phyloP scores from a whole-genome alignment of 2,797 vertebrate genomes.

The Hippocampus kuda region DNA sequence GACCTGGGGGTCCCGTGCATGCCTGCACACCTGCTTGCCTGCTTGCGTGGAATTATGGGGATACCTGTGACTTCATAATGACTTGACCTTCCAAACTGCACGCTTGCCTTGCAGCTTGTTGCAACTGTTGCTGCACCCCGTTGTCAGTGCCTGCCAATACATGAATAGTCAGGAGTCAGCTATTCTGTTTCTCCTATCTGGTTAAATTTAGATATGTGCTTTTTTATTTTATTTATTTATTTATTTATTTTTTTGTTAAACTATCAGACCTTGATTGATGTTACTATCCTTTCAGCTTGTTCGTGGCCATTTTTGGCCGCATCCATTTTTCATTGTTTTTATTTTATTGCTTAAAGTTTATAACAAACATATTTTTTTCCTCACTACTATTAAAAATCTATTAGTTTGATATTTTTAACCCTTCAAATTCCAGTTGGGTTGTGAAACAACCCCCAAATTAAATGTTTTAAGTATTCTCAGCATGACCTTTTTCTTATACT shows the following conservation, averaged over 20 bases:
- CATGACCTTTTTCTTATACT: background rate
- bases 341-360: background rate
- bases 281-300: background rate
- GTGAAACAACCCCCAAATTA: background rate
- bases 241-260: background rate
- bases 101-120: constrained; percentile 29
- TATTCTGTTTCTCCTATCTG: background rate
- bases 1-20: constrained; percentile 40
- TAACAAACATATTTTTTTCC: background rate
- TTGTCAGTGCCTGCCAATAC: constrained; percentile 10
- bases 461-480: background rate
- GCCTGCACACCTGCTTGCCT: constrained; percentile 49
- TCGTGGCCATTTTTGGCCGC: background rate
- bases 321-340: background rate
- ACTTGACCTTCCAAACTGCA: constrained; percentile 3
- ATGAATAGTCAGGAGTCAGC: constrained; percentile 17
- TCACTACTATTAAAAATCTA: background rate
- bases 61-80: constrained; percentile 3
- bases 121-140: constrained; percentile 4
- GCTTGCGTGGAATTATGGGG: background rate
- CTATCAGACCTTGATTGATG: background rate
- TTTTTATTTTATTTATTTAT: background rate
- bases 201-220: background rate
- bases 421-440: background rate
- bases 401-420: background rate